Evolutionary conservation across 2,888 invertebrate species (phyloP).

Genomic region (Thymelicus lineola): DNA sequence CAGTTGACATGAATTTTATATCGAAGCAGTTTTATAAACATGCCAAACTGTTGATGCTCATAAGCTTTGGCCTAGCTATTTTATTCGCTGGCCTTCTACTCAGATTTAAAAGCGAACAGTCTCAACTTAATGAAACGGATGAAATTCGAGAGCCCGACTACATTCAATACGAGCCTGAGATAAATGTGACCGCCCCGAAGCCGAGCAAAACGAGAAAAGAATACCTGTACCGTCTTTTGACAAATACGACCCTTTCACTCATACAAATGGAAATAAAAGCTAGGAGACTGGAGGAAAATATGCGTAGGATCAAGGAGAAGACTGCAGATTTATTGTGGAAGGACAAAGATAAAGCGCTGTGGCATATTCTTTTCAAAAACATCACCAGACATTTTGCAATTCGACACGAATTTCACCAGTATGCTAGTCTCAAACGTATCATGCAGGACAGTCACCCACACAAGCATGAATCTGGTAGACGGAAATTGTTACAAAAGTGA

Average conservation of each 20-base stretch:
- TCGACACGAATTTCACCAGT: constrained; percentile 81
- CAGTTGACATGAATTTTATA: constrained; percentile 76
- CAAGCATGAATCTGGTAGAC: constrained; percentile 56
- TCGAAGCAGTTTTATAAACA: constrained; percentile 70
- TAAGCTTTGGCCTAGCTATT: constrained; percentile 67
- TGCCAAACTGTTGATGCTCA: constrained; percentile 70
- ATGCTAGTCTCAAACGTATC: constrained; percentile 76
- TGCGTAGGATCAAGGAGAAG: constrained; percentile 84
- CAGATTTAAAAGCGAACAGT: constrained; percentile 61
- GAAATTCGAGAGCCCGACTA: constrained; percentile 58
- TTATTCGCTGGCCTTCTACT: constrained; percentile 68
- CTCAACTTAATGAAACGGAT: constrained; percentile 51
- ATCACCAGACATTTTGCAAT: constrained; percentile 82
- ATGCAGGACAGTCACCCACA: constrained; percentile 72
- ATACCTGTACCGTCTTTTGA: constrained; percentile 82
- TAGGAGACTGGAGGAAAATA: constrained; percentile 83
- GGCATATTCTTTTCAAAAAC: constrained; percentile 83
- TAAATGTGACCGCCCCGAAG: constrained; percentile 69
- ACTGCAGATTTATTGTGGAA: constrained; percentile 85
- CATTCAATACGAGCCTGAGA: constrained; percentile 67
- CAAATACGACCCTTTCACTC: constrained; percentile 84
- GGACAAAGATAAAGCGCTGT: constrained; percentile 82
- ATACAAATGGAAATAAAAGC: constrained; percentile 86
- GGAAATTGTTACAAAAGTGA: constrained; percentile 60
- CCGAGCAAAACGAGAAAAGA: constrained; percentile 76